Evolutionary conservation across 2,888 invertebrate species (phyloP).

Genomic region (Nephrotoma flavescens): DNA sequence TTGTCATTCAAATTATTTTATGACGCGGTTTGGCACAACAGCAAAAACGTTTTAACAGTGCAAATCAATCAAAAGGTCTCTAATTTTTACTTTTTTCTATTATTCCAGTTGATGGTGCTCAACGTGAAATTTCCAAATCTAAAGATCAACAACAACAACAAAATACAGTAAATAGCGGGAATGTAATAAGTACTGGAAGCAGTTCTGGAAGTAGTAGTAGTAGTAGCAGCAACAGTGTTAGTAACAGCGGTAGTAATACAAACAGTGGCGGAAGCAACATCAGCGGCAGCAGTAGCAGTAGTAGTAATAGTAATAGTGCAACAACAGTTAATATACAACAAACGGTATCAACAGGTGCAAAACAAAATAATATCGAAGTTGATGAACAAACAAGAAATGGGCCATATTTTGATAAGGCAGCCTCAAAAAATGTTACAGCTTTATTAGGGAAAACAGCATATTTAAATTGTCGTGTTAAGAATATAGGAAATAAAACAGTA

Average conservation of each 20-base stretch:
- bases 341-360: constrained; percentile 9
- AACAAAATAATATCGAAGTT: constrained; percentile 19
- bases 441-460: constrained; percentile 80
- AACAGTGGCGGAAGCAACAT: constrained; percentile 14
- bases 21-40: no score
- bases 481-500: constrained; percentile 82
- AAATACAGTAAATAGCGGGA: constrained; percentile 10
- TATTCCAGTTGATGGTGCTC: constrained; percentile 24
- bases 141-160: constrained; percentile 19
- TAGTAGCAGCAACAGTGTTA: constrained; percentile 12
- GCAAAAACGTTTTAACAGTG: no score
- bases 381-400: constrained; percentile 39
- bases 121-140: constrained; percentile 27
- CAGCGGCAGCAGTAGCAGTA: constrained; percentile 16
- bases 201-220: constrained; percentile 15
- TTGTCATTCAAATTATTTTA: no score
- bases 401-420: constrained; percentile 61
- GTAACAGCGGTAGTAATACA: constrained; percentile 18
- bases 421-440: constrained; percentile 64
- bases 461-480: constrained; percentile 77
- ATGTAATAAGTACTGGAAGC: constrained; percentile 18
- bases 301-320: constrained; percentile 15
- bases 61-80: no score
- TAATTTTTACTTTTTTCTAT: background rate
- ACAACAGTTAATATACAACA: constrained; percentile 2